Percentiles rank a stretch among this genome's conserved stretches.
Conservation (phyloP, 2,888 invertebrate species). For the Adineta ricciae region DNA sequence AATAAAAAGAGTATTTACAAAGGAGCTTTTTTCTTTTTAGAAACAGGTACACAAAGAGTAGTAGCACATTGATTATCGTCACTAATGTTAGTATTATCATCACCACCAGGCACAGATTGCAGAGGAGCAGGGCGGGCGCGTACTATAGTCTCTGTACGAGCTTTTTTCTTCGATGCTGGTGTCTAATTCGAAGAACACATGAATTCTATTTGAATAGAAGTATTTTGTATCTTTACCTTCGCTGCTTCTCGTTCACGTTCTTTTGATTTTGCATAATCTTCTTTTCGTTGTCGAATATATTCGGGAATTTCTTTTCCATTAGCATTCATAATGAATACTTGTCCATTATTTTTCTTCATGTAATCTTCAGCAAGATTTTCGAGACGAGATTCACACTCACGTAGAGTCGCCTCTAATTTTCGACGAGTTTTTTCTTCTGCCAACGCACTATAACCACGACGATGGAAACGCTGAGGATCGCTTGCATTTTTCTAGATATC, state of each 20-base stretch:
- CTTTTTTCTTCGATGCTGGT: background rate
- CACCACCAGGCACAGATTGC: background rate
- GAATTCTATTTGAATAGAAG: background rate
- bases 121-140: background rate
- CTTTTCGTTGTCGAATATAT: slow-evolving; percentile 3
- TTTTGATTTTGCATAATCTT: background rate
- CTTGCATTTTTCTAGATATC: background rate
- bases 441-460: slow-evolving; percentile 8
- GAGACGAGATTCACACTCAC: background rate
- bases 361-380: background rate
- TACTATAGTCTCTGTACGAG: background rate
- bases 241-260: background rate
- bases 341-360: background rate
- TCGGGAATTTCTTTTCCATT: background rate
- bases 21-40: background rate
- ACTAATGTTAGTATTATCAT: background rate
- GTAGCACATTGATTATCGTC: background rate
- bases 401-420: background rate
- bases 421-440: background rate
- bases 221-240: background rate
- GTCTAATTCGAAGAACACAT: background rate
- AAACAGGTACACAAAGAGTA: background rate
- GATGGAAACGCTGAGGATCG: background rate
- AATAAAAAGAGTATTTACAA: background rate
- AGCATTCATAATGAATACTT: background rate